Evolutionary conservation across 2,797 vertebrate species (phyloP), one percentile per base, ranked within the genome.

Genomic region (Eupleurogrammus muticus): DNA sequence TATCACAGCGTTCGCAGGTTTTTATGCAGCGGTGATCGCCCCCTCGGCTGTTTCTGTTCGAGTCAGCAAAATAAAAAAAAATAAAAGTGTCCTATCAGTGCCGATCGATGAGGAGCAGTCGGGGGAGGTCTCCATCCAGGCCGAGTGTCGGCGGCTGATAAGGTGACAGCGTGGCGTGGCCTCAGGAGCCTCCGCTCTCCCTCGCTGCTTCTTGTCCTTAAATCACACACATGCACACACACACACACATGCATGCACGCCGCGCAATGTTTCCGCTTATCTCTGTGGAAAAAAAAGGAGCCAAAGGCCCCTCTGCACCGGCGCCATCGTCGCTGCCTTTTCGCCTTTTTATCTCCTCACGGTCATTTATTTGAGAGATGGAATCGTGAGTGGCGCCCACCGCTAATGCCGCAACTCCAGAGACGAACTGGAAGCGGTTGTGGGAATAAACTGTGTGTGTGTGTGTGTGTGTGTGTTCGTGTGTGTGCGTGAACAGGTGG

Each of bases 311-410:
- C 84, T 77, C 74, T 82, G 83, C 81, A 70, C 70, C 47, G 12
- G 55, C 79, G 73, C 86, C 84, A 89, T 80, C 73, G 24, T 63
- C 81, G n/a, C 82, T 65, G 70, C 72, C 63, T 77, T 61, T 72
- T 60, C 20, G 68, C 61, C 57, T 71, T 77, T 90, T 91, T 90
- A 92, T 94, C 92, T 88, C 66, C 78, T 85, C 84, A 28, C 83
- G 89, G 86, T 88, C 87, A 88, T 91, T 93, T 93, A 89, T 92
- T 90, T 88, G 70, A 77, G 55, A 86, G 91, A 90, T 89, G 80
- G 81, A 90, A 93, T 93, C 89, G 75, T n/a, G 61, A 83, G 84
- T 79, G 65, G 75, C 83, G 85, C 86, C 81, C 66, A 69, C 61
- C 13, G 55, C 67, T 74, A 85, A 90, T 5, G 58, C 73, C 81